These are phyloP conservation scores for Carollia perspicillata DNA, from an alignment of 2,113 vertebrate genomes.

Conservation along the genomic window DNA sequence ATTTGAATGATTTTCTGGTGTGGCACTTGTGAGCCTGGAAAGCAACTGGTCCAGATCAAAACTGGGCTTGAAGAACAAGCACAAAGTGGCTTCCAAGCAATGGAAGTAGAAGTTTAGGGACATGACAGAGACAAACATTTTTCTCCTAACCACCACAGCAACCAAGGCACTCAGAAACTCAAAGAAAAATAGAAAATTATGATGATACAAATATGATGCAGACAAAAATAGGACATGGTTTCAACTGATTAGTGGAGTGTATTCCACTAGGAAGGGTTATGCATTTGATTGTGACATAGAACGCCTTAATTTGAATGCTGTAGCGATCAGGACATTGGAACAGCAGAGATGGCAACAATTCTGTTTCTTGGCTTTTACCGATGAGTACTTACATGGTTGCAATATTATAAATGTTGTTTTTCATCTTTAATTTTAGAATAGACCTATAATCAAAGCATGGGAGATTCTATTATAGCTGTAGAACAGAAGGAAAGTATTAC, in stretches of 20 bases:
- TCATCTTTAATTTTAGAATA: background rate
- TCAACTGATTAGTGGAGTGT: background rate
- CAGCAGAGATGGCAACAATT: background rate
- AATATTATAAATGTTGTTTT: background rate
- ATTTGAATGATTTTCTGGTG: background rate
- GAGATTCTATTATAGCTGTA: background rate
- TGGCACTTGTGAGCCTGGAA: background rate
- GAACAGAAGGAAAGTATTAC: background rate
- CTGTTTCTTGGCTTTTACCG: background rate
- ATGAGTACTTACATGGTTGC: background rate
- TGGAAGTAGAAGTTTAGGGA: background rate
- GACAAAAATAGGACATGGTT: background rate
- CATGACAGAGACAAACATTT: background rate
- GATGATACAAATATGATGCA: background rate
- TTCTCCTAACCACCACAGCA: background rate
- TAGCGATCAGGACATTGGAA: background rate
- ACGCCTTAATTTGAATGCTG: background rate
- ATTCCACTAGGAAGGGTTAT: background rate
- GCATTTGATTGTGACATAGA: background rate
- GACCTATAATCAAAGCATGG: background rate
- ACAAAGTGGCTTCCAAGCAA: background rate
- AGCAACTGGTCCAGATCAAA: background rate
- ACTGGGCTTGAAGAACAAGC: background rate
- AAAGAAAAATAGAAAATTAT: background rate
- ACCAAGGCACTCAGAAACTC: background rate